Conservation (phyloP, 2,797 vertebrate genomes). For the Esox lucius region DNA sequence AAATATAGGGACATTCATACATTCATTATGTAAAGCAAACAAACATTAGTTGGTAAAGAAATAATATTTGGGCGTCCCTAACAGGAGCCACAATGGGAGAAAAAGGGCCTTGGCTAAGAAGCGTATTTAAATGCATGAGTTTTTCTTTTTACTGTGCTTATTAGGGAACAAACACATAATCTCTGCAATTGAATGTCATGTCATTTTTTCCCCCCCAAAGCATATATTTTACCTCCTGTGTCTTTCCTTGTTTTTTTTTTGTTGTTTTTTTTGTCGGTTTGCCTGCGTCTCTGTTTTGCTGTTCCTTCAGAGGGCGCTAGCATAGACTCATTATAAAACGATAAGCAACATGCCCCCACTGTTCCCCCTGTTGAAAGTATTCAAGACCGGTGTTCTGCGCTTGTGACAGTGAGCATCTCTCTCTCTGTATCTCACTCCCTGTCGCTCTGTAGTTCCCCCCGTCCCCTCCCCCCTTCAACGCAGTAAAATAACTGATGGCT, state of each 20-base stretch:
- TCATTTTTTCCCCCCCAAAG: conserved; percentile 54
- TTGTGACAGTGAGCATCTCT: conserved; percentile 38
- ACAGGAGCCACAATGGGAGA: conserved; percentile 60
- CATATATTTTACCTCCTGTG: conserved; percentile 60
- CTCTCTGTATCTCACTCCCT: not conserved
- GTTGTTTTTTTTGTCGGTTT: conserved; percentile 21
- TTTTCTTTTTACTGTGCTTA: conserved; percentile 73
- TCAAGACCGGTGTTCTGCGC: conserved; percentile 57
- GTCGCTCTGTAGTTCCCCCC: not conserved
- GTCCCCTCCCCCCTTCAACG: conserved; percentile 54
- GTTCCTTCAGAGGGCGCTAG: conserved; percentile 54
- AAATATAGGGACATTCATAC: conserved; percentile 76
- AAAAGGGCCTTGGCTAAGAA: conserved; percentile 74
- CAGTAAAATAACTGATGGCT: conserved; percentile 70
- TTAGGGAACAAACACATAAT: conserved; percentile 73
- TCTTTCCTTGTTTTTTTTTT: conserved; percentile 39
- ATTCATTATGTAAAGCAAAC: conserved; percentile 72
- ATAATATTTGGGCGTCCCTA: conserved; percentile 65
- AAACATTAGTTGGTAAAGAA: conserved; percentile 71
- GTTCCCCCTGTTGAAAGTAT: conserved; percentile 64
- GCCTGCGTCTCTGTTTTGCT: conserved; percentile 17
- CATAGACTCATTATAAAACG: conserved; percentile 66
- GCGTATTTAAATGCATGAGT: conserved; percentile 84
- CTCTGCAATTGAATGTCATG: conserved; percentile 71
- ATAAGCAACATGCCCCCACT: conserved; percentile 63